phyloP scores from a whole-genome alignment of 2,113 vertebrate species.

The Hepsetus odoe region DNA sequence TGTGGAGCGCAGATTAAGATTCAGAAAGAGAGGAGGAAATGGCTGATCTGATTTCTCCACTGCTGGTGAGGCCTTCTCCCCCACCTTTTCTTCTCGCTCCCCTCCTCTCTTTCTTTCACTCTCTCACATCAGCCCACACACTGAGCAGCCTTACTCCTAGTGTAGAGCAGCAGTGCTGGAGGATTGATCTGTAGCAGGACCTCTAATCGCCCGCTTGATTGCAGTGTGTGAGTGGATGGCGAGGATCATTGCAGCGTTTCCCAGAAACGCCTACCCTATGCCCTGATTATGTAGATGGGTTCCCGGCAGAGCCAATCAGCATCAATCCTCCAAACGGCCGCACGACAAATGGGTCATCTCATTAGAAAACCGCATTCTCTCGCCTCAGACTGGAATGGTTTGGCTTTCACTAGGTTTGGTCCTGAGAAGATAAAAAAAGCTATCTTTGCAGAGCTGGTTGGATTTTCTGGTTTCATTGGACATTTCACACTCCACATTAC shows the following conservation, averaged over 20 bases:
- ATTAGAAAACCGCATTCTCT: slow-evolving; percentile 2
- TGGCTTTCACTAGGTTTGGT: neutral
- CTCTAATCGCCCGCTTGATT: slow-evolving; percentile 48
- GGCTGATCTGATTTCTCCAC: neutral
- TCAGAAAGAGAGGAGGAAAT: neutral
- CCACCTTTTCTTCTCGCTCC: neutral
- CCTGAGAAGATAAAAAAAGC: neutral
- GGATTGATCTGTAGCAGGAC: slow-evolving; percentile 15
- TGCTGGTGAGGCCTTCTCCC: neutral
- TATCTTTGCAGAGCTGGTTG: neutral
- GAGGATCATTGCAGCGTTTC: slow-evolving; percentile 25
- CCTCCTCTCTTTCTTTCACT: neutral
- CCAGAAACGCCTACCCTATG: slow-evolving; percentile 26
- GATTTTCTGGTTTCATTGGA: neutral
- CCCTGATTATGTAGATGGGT: slow-evolving; percentile 50
- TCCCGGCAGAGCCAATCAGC: slow-evolving; percentile 44
- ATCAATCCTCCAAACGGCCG: slow-evolving; percentile 34
- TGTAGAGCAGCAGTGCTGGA: slow-evolving; percentile 24
- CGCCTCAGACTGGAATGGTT: neutral
- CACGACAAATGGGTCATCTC: slow-evolving; percentile 39
- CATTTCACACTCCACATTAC: no score
- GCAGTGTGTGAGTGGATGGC: neutral
- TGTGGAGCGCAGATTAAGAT: neutral
- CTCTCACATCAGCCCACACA: slow-evolving; percentile 31
- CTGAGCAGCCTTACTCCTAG: neutral